Evolutionary conservation across 2,888 invertebrate species (phyloP).

Genomic region (Microplitis manilae): DNA sequence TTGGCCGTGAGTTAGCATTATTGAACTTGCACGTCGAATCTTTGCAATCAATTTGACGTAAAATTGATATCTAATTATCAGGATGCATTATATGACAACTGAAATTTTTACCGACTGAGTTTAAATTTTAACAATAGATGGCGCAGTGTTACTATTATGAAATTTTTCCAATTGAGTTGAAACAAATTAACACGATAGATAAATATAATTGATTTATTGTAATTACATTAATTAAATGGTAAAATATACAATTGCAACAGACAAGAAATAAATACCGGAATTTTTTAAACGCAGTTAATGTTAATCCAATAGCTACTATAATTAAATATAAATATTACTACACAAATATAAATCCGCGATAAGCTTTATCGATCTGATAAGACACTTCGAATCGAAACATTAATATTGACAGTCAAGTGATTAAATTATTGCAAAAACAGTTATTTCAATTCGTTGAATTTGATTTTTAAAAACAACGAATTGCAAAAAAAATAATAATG

Average conservation of each 20-base stretch:
- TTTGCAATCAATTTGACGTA: too few relatives aligned
- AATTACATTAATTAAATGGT: neutral
- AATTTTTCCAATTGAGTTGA: neutral
- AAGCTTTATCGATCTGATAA: neutral
- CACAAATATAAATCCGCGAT: neutral
- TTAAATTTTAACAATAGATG: neutral
- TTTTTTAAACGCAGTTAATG: neutral
- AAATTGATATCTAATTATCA: too few relatives aligned
- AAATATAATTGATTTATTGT: neutral
- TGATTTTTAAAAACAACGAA: slow-evolving; percentile 2
- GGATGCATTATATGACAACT: too few relatives aligned
- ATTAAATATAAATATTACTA: neutral
- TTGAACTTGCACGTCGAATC: too few relatives aligned
- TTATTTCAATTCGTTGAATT: neutral
- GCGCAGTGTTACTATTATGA: neutral
- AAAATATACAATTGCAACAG: neutral
- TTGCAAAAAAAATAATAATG: neutral
- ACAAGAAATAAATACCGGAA: neutral
- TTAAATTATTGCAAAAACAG: slow-evolving; percentile 5
- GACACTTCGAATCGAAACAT: slow-evolving; percentile 8
- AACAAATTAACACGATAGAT: neutral
- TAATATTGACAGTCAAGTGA: slow-evolving; percentile 30
- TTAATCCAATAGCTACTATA: neutral
- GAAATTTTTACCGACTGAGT: neutral
- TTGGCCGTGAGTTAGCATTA: too few relatives aligned